These are phyloP conservation scores for Tetragonula clypearis DNA, from an alignment of 1,140 invertebrate genomes.

Conservation along the genomic window DNA sequence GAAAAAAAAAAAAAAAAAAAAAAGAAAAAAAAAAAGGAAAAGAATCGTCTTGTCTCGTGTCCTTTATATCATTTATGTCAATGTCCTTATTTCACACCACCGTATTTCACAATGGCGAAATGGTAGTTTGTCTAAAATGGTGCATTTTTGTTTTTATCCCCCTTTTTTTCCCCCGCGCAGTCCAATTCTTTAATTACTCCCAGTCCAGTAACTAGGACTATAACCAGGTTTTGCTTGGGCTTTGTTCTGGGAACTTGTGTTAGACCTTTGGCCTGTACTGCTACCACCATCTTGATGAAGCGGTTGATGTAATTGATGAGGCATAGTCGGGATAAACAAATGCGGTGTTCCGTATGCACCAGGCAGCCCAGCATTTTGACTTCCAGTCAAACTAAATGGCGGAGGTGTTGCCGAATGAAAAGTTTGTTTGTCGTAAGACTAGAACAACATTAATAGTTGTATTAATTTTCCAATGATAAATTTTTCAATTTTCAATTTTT, in stretches of 20 bases:
- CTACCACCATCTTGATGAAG: constrained; percentile 88
- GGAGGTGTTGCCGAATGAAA: constrained; percentile 92
- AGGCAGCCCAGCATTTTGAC: constrained; percentile 87
- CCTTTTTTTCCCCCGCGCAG: background rate
- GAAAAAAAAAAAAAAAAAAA: constrained; percentile 3
- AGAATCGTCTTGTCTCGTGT: constrained; percentile 37
- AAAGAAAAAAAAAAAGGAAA: background rate
- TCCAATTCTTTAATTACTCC: constrained; percentile 81
- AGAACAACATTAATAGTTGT: constrained; percentile 66
- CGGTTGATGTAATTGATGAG: constrained; percentile 88
- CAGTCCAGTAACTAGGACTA: constrained; percentile 84
- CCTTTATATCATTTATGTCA: constrained; percentile 52
- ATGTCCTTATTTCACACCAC: constrained; percentile 59
- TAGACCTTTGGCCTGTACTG: constrained; percentile 86
- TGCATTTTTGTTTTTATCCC: constrained; percentile 8
- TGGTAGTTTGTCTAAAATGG: constrained; percentile 53
- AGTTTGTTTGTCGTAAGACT: constrained; percentile 93
- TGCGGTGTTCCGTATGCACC: constrained; percentile 85
- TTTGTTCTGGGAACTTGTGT: constrained; percentile 86
- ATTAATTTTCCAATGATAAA: background rate
- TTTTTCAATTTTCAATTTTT: background rate
- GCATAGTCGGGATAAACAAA: constrained; percentile 89
- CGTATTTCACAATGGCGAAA: constrained; percentile 53
- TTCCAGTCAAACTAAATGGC: constrained; percentile 89
- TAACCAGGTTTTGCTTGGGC: constrained; percentile 86